Base-by-base conservation (phyloP, 1,140 invertebrate genomes). In the Metopolophium dirhodum region DNA sequence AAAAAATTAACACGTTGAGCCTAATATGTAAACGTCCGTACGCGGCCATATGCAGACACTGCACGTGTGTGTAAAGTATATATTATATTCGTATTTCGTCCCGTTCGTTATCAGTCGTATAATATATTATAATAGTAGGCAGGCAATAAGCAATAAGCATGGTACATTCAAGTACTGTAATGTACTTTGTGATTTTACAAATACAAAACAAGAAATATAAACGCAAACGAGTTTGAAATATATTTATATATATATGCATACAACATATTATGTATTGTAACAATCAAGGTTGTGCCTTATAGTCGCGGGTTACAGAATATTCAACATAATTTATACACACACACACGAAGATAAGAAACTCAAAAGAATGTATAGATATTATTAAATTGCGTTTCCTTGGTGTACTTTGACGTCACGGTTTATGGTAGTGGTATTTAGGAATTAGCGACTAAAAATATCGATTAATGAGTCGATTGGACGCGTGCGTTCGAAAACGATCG, bases 281-380 rank as follows among this genome's bases (percentile, higher is more conserved):
- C 35, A 37, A 37, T 45, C 35, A 77, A 77, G 61, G 61, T 77
- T 77, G 61, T 83, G 83, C 83, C 83, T 41, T 45, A 77, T 77
- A 77, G 83, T 85, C 23, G 23, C 83, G 47, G 26, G 86, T 49
- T 87, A 49, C n/a, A 49, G 86, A 49, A 35, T 37, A 83, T 83
- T 83, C n/a, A 83, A 35, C 20, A 35, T 87, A n/a, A 49, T 49
- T 11, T 85, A 35, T 14, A 87, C 14, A 49, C 47, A 35, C 30
- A 87, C 14, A 49, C 86, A n/a, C n/a, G 30, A 49, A 87, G 86
- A 87, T 49, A 87, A 87, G 86, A 51, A 49, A 87, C 47, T 87
- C 47, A 49, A 49, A 87, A 87, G 45, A 87, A 49, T n/a, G 86
- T 87, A 22, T 49, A 49, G 45, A 87, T 49, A 49, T 87, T 87